Conservation (phyloP, 2,888 invertebrate genomes). For the Baccha elongata region DNA sequence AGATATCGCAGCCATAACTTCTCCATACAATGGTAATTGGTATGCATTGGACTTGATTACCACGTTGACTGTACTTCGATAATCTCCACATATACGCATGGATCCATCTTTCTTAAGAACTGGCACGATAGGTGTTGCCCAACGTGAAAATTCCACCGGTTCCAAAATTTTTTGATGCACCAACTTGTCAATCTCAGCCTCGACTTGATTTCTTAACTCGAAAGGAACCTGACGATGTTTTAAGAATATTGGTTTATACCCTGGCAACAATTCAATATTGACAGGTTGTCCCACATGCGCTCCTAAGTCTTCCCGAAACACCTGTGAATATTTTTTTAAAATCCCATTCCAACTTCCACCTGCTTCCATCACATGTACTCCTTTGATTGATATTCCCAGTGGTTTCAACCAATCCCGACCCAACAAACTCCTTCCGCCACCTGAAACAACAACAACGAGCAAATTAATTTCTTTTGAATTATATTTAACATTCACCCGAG, state of each 20-base stretch:
- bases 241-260: slow-evolving; percentile 16
- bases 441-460: slow-evolving; percentile 11
- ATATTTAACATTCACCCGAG: neutral
- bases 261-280: slow-evolving; percentile 25
- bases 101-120: slow-evolving; percentile 24
- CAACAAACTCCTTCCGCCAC: slow-evolving; percentile 15
- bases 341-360: slow-evolving; percentile 3
- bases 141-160: slow-evolving; percentile 22
- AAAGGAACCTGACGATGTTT: slow-evolving; percentile 22
- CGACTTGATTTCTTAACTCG: slow-evolving; percentile 19
- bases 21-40: slow-evolving; percentile 11
- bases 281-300: slow-evolving; percentile 21
- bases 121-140: slow-evolving; percentile 16
- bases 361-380: slow-evolving; percentile 8
- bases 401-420: slow-evolving; percentile 11
- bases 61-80: slow-evolving; percentile 19
- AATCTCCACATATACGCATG: slow-evolving; percentile 34
- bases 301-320: slow-evolving; percentile 8
- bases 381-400: slow-evolving; percentile 6
- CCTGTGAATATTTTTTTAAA: slow-evolving; percentile 2
- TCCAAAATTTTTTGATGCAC: slow-evolving; percentile 18
- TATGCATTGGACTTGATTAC: slow-evolving; percentile 26
- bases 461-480: slow-evolving; percentile 5
- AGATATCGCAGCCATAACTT: slow-evolving; percentile 11
- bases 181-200: slow-evolving; percentile 25